phyloP scores from a whole-genome alignment of 2,797 vertebrate genomes.

The Pseudomugil gertrudae region DNA sequence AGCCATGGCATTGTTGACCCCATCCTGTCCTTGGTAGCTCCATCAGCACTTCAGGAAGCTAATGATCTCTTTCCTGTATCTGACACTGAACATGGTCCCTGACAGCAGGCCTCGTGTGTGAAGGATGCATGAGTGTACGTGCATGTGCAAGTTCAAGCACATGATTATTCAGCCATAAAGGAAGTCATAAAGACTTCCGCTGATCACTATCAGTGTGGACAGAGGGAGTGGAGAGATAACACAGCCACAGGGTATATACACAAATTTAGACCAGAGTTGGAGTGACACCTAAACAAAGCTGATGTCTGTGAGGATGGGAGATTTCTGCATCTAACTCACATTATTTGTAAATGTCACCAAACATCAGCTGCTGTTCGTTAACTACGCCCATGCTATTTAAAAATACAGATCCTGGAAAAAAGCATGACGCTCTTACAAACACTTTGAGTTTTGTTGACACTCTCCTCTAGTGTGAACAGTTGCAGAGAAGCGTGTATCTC shows the following conservation, averaged over 20 bases:
- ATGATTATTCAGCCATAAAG: slow-evolving; percentile 77
- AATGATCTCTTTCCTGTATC: slow-evolving; percentile 76
- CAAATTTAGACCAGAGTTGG: slow-evolving; percentile 37
- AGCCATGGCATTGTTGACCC: slow-evolving; percentile 51
- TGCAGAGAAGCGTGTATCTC: slow-evolving; percentile 1
- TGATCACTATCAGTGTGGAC: slow-evolving; percentile 68
- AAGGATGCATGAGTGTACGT: slow-evolving; percentile 7
- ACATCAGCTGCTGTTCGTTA: slow-evolving; percentile 38
- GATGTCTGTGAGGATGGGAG: slow-evolving; percentile 24
- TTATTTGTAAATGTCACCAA: slow-evolving; percentile 50
- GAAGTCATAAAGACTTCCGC: slow-evolving; percentile 80
- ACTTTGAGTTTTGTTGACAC: neutral
- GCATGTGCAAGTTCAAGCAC: slow-evolving; percentile 37
- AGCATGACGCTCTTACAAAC: neutral
- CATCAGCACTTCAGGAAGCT: slow-evolving; percentile 69
- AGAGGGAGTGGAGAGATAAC: slow-evolving; percentile 56
- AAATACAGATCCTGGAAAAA: slow-evolving; percentile 5
- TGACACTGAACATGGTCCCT: slow-evolving; percentile 42
- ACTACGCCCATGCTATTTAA: slow-evolving; percentile 5
- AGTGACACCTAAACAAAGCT: slow-evolving; percentile 51
- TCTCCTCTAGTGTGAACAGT: neutral
- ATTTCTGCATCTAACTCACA: slow-evolving; percentile 32
- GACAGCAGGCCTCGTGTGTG: slow-evolving; percentile 13
- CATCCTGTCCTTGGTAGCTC: slow-evolving; percentile 35
- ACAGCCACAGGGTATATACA: slow-evolving; percentile 44